phyloP scores from a whole-genome alignment of 2,113 vertebrate species.

The Stictonetta naevosa region DNA sequence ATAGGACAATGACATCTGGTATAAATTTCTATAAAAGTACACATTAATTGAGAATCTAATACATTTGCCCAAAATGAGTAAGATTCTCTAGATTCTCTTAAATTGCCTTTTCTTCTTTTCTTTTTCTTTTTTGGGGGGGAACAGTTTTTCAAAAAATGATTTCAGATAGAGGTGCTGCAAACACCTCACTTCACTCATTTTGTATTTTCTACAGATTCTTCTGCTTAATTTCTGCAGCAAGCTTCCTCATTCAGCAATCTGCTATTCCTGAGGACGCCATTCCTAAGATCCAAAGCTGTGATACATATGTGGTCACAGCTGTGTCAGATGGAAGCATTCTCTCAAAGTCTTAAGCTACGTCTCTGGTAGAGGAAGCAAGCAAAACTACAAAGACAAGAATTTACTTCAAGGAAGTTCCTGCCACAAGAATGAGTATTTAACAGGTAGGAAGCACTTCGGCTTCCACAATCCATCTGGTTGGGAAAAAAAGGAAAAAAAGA shows the following conservation, averaged over 20 bases:
- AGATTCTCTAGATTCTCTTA: neutral
- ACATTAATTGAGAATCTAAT: neutral
- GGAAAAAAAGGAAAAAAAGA: neutral
- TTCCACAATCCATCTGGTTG: neutral
- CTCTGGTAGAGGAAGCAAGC: neutral
- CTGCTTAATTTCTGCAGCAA: neutral
- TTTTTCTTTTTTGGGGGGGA: neutral
- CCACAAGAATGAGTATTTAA: neutral
- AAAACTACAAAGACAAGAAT: neutral
- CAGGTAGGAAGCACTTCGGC: neutral
- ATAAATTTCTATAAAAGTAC: neutral
- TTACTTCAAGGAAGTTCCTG: neutral
- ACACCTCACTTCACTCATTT: neutral
- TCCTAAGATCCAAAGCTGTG: neutral
- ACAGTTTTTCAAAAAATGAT: neutral
- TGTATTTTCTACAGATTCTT: neutral
- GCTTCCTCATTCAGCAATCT: neutral
- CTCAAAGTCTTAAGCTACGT: neutral
- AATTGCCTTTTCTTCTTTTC: neutral
- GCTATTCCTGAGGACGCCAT: neutral
- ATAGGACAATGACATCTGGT: neutral
- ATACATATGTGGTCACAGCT: neutral
- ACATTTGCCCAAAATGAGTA: neutral
- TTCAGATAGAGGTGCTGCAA: neutral
- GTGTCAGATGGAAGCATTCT: neutral